Evolutionary conservation across 2,797 vertebrate genomes (phyloP).

Genomic region (Rhabdomys pumilio): DNA sequence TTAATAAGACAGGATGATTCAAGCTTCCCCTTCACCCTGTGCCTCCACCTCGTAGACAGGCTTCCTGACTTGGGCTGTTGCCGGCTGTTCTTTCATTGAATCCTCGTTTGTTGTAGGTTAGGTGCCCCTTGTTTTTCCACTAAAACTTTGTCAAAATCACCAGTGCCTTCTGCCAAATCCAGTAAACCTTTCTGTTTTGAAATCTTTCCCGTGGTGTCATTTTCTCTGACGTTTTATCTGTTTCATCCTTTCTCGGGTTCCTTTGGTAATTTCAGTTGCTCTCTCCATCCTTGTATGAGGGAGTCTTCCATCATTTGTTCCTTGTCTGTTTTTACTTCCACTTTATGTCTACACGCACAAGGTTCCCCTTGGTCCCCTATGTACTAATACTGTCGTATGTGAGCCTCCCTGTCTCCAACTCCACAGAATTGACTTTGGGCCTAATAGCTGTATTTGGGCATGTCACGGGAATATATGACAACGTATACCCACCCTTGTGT

Average conservation of each 20-base stretch:
- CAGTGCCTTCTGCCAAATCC: conserved; percentile 2
- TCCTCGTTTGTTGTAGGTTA: not conserved
- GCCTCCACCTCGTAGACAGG: not conserved
- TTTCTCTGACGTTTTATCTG: conserved; percentile 56
- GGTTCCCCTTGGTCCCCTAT: conserved; percentile 43
- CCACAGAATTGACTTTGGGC: not conserved
- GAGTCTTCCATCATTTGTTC: not conserved
- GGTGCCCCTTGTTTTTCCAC: not conserved
- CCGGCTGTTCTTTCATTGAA: not conserved
- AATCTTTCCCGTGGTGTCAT: conserved; percentile 41
- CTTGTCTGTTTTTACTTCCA: conserved; percentile 17
- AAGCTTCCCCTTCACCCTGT: not conserved
- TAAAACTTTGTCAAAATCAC: conserved; percentile 31
- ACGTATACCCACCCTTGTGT: not conserved
- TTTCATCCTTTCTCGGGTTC: conserved; percentile 4
- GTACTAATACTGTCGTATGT: not conserved
- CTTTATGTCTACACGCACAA: not conserved
- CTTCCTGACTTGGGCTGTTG: not conserved
- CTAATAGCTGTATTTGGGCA: not conserved
- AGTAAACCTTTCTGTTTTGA: not conserved
- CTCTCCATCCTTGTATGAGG: conserved; percentile 2
- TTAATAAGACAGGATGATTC: not conserved
- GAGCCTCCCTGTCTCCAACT: not conserved
- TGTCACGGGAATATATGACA: not conserved
- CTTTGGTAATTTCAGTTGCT: not conserved